Evolutionary conservation across 2,797 vertebrate species (phyloP), one percentile per base, ranked within the genome.

Genomic region (Mus minutoides): DNA sequence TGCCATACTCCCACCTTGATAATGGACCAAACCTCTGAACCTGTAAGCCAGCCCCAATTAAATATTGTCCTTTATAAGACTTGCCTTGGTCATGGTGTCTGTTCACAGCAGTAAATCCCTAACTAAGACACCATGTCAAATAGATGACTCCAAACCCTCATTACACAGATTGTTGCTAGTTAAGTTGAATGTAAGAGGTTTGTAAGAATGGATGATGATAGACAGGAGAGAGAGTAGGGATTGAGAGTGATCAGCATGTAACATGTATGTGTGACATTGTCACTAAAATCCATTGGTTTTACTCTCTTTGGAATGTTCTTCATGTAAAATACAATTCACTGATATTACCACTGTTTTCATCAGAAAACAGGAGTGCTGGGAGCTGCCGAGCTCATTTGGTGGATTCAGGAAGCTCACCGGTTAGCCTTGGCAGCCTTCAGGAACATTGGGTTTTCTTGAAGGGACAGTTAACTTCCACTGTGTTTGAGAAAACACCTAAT

Each of bases 221-320:
- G 49, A 21, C 80, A 52, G 9, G 9, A 24, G 34, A 69, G 46
- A 31, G n/a, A 24, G 40, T 46, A 6, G n/a, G 49, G 62, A 9
- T 11, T 37, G 22, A 34, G 46, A 71, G 24, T 21, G 49, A 9
- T 56, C 49, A 40, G 10, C 49, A 40, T 19, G n/a, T n/a, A 19
- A 37, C 40, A 40, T 73, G 13, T 37, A 54, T 85, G 40, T 12
- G 58, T 64, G 29, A 46, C 22, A 46, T 13, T 56, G 49, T 29
- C 67, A 60, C 79, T 94, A 88, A 96, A 84, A 90, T 84, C 37
- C 73, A 62, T 31, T 82, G 16, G 22, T 94, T 37, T 88, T 79
- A 56, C 85, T 91, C 26, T 54, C 40, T 84, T 91, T 87, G 56
- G 9, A 88, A 92, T 88, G 31, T 89, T 94, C 37, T 79, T 96